Evolutionary conservation across 2,888 invertebrate species (phyloP).

Genomic region (Lepidocyrtoides sp.): DNA sequence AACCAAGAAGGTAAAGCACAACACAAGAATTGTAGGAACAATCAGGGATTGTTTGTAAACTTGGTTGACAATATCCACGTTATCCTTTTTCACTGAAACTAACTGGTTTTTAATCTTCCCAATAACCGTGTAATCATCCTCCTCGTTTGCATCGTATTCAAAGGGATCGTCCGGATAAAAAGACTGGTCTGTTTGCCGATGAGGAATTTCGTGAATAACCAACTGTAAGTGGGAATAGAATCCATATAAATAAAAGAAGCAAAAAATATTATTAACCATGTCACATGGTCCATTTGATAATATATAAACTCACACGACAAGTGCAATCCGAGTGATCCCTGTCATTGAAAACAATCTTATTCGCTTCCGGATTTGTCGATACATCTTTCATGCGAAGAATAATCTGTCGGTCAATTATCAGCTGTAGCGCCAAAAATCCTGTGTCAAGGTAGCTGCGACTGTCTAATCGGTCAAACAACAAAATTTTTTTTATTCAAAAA

Average conservation of each 20-base stretch:
- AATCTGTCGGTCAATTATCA: constrained; percentile 42
- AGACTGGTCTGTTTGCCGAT: constrained; percentile 41
- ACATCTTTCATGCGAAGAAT: background rate
- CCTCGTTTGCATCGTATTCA: background rate
- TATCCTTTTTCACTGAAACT: too few relatives aligned
- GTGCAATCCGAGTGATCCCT: background rate
- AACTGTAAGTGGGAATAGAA: background rate
- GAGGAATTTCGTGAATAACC: constrained; percentile 34
- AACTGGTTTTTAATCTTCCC: too few relatives aligned
- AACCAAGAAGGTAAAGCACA: constrained; percentile 53
- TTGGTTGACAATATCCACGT: background rate
- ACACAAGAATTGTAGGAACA: constrained; percentile 15
- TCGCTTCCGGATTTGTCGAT: background rate
- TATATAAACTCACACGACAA: background rate
- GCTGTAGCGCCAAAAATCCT: constrained; percentile 37
- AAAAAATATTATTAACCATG: background rate
- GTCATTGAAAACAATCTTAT: background rate
- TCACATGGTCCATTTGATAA: background rate
- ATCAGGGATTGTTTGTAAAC: constrained; percentile 3
- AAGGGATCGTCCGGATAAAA: background rate
- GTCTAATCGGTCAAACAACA: background rate
- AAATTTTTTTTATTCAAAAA: background rate
- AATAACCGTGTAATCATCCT: background rate
- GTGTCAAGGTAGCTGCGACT: constrained; percentile 14
- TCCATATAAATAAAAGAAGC: too few relatives aligned